These are phyloP conservation scores for Megalops cyprinoides DNA, from an alignment of 2,797 vertebrate species.

Conservation along the genomic window DNA sequence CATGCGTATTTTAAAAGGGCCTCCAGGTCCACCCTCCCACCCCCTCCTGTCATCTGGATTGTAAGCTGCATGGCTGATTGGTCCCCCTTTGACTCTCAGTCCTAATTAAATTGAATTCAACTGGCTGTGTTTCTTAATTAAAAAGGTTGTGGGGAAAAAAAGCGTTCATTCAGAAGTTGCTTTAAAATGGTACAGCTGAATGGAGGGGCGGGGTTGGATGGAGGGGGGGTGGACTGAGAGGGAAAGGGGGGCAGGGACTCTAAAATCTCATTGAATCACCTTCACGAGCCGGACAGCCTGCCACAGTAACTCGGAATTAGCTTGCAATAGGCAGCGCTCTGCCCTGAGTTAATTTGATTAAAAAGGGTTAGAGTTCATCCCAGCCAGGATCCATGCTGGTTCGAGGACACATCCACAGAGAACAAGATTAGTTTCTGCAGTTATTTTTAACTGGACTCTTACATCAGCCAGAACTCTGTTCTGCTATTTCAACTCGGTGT, in stretches of 20 bases:
- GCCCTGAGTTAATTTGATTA: conserved; percentile 46
- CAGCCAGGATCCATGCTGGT: conserved; percentile 28
- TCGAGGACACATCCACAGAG: conserved; percentile 40
- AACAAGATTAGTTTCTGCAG: conserved; percentile 30
- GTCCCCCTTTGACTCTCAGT: conserved; percentile 52
- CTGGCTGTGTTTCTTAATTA: conserved; percentile 54
- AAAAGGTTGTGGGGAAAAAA: conserved; percentile 43
- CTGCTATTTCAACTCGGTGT: background rate
- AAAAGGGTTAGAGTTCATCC: conserved; percentile 44
- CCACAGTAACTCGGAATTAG: conserved; percentile 39
- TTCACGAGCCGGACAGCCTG: conserved; percentile 31
- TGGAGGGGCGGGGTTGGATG: conserved; percentile 2
- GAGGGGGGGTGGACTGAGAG: background rate
- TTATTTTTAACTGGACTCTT: conserved; percentile 31
- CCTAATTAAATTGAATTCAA: conserved; percentile 62
- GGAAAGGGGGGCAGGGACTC: background rate
- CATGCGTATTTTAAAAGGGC: background rate
- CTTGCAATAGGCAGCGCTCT: conserved; percentile 31
- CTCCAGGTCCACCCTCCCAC: conserved; percentile 1
- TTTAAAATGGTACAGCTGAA: conserved; percentile 43
- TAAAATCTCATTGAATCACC: background rate
- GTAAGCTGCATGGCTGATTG: conserved; percentile 7
- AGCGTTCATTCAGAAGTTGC: conserved; percentile 30
- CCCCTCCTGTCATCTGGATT: conserved; percentile 5
- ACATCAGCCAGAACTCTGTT: background rate